Percentiles rank a stretch among this genome's conserved stretches.
phyloP scores from a whole-genome alignment of 2,797 vertebrate species.

The Gymnothorax reevesii region DNA sequence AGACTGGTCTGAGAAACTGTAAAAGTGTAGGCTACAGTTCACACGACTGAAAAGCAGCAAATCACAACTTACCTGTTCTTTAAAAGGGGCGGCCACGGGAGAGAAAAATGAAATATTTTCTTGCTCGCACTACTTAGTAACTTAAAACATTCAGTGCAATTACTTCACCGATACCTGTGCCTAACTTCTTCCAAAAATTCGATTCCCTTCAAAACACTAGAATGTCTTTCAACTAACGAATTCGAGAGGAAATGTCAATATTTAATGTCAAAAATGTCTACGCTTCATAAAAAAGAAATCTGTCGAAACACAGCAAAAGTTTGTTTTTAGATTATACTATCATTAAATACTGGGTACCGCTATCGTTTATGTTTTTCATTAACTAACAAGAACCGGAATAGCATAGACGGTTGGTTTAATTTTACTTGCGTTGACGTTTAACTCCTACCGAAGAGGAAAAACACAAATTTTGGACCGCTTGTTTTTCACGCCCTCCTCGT shows the following conservation, averaged over 20 bases:
- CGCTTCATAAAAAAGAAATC: neutral
- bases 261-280: neutral
- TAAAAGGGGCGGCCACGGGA: neutral
- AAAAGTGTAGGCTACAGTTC: neutral
- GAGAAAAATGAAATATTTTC: neutral
- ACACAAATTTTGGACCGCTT: neutral
- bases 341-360: neutral
- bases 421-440: constrained; percentile 11
- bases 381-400: neutral
- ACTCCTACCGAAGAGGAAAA: constrained; percentile 2
- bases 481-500: constrained; percentile 35
- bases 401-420: neutral
- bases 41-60: neutral
- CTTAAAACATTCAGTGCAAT: neutral
- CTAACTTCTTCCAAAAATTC: neutral
- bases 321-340: neutral
- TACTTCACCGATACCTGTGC: neutral
- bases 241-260: neutral
- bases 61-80: constrained; percentile 17
- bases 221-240: neutral
- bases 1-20: neutral
- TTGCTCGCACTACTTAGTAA: neutral
- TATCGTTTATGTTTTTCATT: neutral
- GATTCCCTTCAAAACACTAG: neutral
- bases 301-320: neutral